phyloP scores from a whole-genome alignment of 2,113 vertebrate species.

The Glaucomys volans region DNA sequence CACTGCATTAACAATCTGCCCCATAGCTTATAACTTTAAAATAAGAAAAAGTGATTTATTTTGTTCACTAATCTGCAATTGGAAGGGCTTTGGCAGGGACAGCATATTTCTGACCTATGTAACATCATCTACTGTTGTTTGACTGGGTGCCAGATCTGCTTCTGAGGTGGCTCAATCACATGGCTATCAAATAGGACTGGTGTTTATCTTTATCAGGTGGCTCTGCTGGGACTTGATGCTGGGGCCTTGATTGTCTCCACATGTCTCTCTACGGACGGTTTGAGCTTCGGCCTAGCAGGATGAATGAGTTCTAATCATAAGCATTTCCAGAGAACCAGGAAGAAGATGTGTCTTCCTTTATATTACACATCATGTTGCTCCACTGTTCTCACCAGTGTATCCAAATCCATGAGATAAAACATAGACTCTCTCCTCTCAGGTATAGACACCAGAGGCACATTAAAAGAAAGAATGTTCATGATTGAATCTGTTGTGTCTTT shows the following conservation, averaged over 20 bases:
- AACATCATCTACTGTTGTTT: no score
- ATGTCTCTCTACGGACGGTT: not conserved
- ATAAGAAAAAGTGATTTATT: not conserved
- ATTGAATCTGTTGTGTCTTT: not conserved
- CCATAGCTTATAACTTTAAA: not conserved
- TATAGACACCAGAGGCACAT: not conserved
- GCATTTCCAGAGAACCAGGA: no score
- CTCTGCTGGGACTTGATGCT: not conserved
- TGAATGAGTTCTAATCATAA: not conserved
- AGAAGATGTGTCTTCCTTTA: not conserved
- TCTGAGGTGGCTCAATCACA: not conserved
- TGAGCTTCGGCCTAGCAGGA: not conserved
- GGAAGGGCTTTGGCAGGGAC: not conserved
- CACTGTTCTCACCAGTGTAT: not conserved
- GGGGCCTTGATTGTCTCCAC: not conserved
- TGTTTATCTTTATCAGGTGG: not conserved
- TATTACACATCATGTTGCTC: not conserved
- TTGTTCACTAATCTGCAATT: not conserved
- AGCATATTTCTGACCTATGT: no score
- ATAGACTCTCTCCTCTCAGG: not conserved
- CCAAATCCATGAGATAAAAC: not conserved
- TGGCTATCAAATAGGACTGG: not conserved
- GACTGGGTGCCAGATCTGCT: no score
- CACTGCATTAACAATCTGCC: not conserved
- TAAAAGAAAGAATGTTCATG: not conserved